A percentile compares a stretch with the other conserved stretches of the same genome.
Evolutionary conservation across 2,888 invertebrate species (phyloP).

Genomic region (Eupithecia dodoneata): DNA sequence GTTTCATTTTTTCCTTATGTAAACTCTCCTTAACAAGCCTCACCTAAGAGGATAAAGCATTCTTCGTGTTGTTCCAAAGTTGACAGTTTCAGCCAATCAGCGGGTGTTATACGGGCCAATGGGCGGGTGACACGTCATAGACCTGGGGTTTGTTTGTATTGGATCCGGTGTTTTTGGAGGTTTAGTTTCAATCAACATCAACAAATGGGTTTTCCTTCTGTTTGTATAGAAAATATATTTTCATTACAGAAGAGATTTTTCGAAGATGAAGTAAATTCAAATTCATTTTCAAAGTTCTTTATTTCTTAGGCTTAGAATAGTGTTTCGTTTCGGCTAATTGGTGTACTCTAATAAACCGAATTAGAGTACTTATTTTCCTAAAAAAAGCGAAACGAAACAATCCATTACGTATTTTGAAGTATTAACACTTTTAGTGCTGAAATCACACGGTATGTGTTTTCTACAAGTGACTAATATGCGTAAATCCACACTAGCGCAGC

Average conservation of each 20-base stretch:
- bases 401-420: too few species aligned
- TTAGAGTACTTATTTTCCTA: too few species aligned
- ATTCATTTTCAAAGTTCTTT: too few species aligned
- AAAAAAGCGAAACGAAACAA: too few species aligned
- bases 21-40: constrained; percentile 7
- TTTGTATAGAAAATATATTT: background rate
- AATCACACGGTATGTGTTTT: too few species aligned
- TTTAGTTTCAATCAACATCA: background rate
- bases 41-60: constrained; percentile 37
- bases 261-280: background rate
- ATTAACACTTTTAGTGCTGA: too few species aligned
- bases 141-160: background rate
- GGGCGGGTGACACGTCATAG: background rate
- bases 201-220: background rate
- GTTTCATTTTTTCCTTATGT: background rate
- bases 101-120: constrained; percentile 34
- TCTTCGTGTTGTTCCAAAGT: constrained; percentile 40
- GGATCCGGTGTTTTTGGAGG: background rate
- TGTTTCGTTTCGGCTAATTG: too few species aligned
- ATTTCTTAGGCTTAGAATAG: too few species aligned
- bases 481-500: too few species aligned
- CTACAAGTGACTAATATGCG: too few species aligned
- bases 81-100: constrained; percentile 48
- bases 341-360: too few species aligned
- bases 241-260: background rate